phyloP scores from a whole-genome alignment of 2,888 invertebrate genomes.

The Lasioglossum oenotherae region DNA sequence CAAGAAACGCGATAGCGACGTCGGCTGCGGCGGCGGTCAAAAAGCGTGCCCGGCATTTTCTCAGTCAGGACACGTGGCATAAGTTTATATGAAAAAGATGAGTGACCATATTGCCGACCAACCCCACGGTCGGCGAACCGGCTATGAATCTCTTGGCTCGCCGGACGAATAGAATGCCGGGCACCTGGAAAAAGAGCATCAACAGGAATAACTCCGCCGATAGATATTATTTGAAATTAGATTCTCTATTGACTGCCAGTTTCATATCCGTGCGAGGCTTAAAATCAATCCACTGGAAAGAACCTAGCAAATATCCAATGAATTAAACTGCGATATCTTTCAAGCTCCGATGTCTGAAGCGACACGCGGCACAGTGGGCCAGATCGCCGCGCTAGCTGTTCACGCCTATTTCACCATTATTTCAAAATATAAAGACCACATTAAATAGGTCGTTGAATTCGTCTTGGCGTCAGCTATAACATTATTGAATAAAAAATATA shows the following conservation, averaged over 20 bases:
- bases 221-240: slow-evolving; percentile 42
- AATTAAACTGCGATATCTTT: slow-evolving; percentile 41
- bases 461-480: no score
- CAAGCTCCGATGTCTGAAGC: neutral
- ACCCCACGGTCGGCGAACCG: slow-evolving; percentile 22
- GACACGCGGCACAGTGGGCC: no score
- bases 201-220: slow-evolving; percentile 26
- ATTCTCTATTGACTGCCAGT: slow-evolving; percentile 42
- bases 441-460: no score
- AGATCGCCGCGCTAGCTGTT: no score
- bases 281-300: slow-evolving; percentile 22
- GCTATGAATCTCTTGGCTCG: slow-evolving; percentile 46
- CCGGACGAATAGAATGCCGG: slow-evolving; percentile 18
- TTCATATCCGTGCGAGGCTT: slow-evolving; percentile 14
- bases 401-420: no score
- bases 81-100: slow-evolving; percentile 52
- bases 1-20: slow-evolving; percentile 45
- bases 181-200: neutral
- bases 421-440: no score
- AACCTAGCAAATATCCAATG: slow-evolving; percentile 13
- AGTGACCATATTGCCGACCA: slow-evolving; percentile 49
- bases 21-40: slow-evolving; percentile 23
- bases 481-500: no score
- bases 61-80: slow-evolving; percentile 56
- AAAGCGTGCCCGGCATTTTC: slow-evolving; percentile 50